A percentile compares a stretch with the other conserved stretches of the same genome.
phyloP scores from a whole-genome alignment of 2,113 vertebrate genomes.

The Cochlearius cochlearius region DNA sequence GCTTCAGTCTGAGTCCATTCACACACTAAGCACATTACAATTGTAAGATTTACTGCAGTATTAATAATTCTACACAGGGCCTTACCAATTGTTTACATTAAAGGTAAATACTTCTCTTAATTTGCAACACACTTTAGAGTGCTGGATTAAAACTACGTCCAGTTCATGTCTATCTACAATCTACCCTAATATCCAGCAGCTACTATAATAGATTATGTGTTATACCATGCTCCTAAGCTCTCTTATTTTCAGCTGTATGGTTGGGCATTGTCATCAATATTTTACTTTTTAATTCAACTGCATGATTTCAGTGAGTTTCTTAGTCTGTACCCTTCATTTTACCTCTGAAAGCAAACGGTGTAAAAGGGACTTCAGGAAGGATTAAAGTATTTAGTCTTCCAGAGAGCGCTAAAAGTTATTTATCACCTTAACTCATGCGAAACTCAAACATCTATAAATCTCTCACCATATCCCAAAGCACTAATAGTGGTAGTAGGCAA shows the following conservation, averaged over 20 bases:
- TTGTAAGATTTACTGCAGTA: not conserved
- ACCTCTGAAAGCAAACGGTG: not conserved
- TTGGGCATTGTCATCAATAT: not conserved
- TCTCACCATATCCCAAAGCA: not conserved
- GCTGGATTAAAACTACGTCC: not conserved
- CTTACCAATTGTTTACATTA: not conserved
- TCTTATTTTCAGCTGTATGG: not conserved
- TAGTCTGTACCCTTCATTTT: not conserved
- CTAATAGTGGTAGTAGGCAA: not conserved
- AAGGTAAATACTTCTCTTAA: not conserved
- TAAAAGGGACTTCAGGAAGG: constrained; percentile 4
- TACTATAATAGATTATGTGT: not conserved
- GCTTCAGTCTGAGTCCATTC: not conserved
- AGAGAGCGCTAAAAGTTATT: not conserved
- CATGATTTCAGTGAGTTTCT: not conserved
- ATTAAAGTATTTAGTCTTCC: constrained; percentile 43
- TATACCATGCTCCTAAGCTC: not conserved
- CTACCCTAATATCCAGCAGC: not conserved
- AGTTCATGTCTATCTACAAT: not conserved
- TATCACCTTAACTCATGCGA: constrained; percentile 9
- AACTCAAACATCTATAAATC: constrained; percentile 37
- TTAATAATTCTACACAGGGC: not conserved
- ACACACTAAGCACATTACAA: not conserved
- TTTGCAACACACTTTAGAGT: not conserved
- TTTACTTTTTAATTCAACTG: not conserved